Conservation (phyloP, 1,140 invertebrate genomes). For the Eueides isabella region DNA sequence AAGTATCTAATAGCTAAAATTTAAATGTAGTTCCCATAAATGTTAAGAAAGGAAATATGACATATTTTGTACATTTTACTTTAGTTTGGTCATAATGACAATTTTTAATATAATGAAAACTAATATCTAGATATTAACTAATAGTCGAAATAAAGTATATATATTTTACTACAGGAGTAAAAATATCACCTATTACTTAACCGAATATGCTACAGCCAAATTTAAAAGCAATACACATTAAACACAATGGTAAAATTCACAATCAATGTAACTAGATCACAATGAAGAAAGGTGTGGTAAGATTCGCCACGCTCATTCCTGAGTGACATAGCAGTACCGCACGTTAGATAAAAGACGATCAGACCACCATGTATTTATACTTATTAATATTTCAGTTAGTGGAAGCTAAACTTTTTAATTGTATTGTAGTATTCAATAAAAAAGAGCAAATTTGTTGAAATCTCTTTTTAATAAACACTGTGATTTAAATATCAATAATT, state of each 20-base stretch:
- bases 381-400: slow-evolving; percentile 44
- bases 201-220: not conserved
- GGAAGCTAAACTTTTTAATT: not conserved
- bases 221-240: slow-evolving; percentile 52
- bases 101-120: too few species aligned
- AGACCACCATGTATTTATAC: slow-evolving; percentile 53
- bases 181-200: slow-evolving; percentile 1
- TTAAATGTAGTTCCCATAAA: too few species aligned
- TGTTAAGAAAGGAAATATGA: too few species aligned
- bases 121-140: too few species aligned
- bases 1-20: too few species aligned
- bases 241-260: slow-evolving; percentile 51
- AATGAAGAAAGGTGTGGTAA: slow-evolving; percentile 48
- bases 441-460: too few species aligned
- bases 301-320: slow-evolving; percentile 57
- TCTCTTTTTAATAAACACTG: too few species aligned
- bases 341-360: slow-evolving; percentile 62
- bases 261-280: slow-evolving; percentile 49
- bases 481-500: too few species aligned
- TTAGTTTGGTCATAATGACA: too few species aligned
- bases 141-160: too few species aligned
- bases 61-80: too few species aligned
- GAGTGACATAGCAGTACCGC: slow-evolving; percentile 55
- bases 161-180: not conserved
- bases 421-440: too few species aligned